Conservation (phyloP, 2,888 invertebrate species). For the Xiphydria camelus region DNA sequence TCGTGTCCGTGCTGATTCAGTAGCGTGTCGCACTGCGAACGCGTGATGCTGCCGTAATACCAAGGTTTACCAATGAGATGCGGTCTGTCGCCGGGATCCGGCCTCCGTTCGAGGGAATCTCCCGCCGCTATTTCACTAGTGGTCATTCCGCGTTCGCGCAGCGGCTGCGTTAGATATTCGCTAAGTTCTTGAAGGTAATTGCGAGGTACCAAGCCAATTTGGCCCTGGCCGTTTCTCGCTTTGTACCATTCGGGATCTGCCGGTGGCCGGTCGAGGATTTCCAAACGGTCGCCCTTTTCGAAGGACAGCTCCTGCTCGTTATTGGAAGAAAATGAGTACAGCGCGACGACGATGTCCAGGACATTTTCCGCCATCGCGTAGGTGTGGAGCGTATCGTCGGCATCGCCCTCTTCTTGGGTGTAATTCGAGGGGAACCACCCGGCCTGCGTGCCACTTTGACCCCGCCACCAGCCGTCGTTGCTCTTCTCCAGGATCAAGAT, state of each 20-base stretch:
- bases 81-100: constrained; percentile 65
- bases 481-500: constrained; percentile 97
- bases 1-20: constrained; percentile 94
- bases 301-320: constrained; percentile 96
- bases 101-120: constrained; percentile 61
- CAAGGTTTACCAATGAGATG: constrained; percentile 84
- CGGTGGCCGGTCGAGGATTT: constrained; percentile 93
- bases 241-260: constrained; percentile 99
- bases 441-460: constrained; percentile 72
- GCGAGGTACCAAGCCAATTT: constrained; percentile 91
- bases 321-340: constrained; percentile 92
- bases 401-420: constrained; percentile 88
- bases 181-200: constrained; percentile 92
- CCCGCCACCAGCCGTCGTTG: constrained; percentile 98
- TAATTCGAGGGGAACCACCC: constrained; percentile 99
- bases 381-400: constrained; percentile 85
- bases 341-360: constrained; percentile 93
- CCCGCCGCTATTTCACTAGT: constrained; percentile 48
- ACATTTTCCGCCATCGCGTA: constrained; percentile 95
- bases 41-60: constrained; percentile 96
- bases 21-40: constrained; percentile 94
- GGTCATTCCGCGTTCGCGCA: constrained; percentile 63
- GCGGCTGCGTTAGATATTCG: constrained; percentile 85
- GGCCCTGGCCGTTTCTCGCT: constrained; percentile 90
- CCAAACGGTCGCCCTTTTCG: constrained; percentile 94